Base-by-base conservation (phyloP, 2,888 invertebrate species). In the Suillia variegata region DNA sequence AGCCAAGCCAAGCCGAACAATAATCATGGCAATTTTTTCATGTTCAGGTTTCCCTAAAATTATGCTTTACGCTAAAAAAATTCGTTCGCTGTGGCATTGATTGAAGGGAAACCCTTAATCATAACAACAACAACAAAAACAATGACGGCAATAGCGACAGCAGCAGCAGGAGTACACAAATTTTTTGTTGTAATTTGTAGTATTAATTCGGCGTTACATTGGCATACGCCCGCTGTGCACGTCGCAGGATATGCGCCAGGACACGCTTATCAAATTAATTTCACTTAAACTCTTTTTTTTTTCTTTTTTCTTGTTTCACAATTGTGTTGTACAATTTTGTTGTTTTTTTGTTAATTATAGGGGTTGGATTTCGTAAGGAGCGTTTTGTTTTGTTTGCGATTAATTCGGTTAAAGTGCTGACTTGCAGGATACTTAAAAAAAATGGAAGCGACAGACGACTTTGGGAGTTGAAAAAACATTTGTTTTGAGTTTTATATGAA, bases 251-350 rank as follows among this genome's bases (percentile, higher is more conserved):
- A 50, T 47, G 21, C n/a, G 21, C 12, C 54, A 42, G 31, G 57
- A 42, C 66, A 72, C 67, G 70, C 69, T 73, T 73, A 73, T 74
- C 73, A 74, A 74, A 74, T 74, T 73, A 73, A 73, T 74, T 72
- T 72, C 63, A 65, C 69, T 69, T 66, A 69, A 73, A 68, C 68
- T 73, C 67, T 52, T 52, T 50, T 50, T 31, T 24, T 31, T 49
- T 42, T 48, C 42, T 49, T 22, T 45, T 8, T 18, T 2, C 12
- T 34, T 26, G 6, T 47, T 52, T 45, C 31, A 4, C 17, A 10
- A 33, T 24, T 18, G 24, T 51, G 17, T 26, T 24, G 17, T 34
- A n/a, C 21, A 18, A 21, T 20, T 53, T 50, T 13, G 8, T 52
- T 18, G 18, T 52, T 24, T 12, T 33, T 15, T 50, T 56, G 56